Evolutionary conservation across 2,113 vertebrate species (phyloP), one percentile per base, ranked within the genome.

Genomic region (Orthonyx spaldingii): DNA sequence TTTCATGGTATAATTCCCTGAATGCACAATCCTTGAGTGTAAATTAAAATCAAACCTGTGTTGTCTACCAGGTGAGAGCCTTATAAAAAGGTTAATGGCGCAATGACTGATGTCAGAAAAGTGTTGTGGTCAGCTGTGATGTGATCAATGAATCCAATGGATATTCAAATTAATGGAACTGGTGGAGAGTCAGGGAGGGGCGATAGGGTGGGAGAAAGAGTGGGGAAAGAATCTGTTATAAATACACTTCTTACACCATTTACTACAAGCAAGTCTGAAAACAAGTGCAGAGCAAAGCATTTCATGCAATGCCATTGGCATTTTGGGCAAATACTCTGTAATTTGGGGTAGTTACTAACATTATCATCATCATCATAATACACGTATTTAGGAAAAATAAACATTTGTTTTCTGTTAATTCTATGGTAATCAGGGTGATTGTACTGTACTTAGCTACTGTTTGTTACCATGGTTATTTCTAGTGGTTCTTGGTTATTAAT

Each of bases 401-500:
- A 98, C 98, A 98, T 98, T 98, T 98, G 97, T 97, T 98, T 98
- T 97, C 97, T 98, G 96, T 74, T 98, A 98, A 98, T 98, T 98
- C 98, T 97, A 94, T 97, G 96, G 96, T 98, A 98, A 98, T 98
- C 97, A 98, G 96, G 93, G 96, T 97, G 97, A 98, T 98, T 98
- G 97, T 97, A 96, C 97, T 98, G 96, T 97, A 98, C 96, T 97
- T 97, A 96, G 92, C 94, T 92, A 79, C 96, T 97, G 94, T 93
- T 79, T 95, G 98, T 98, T 98, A 98, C 97, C 97, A 98, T 98
- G 98, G 98, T 97, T 98, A 98, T 98, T 93, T 94, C 95, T 97
- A 97, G 97, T 96, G 94, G 95, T 95, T 94, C 94, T 96, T 90
- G 96, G 95, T 97, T 98, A 97, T 97, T 97, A 97, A 97, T 96